These are phyloP conservation scores for Subacronicta megacephala DNA, from an alignment of 2,888 invertebrate genomes.

Conservation along the genomic window DNA sequence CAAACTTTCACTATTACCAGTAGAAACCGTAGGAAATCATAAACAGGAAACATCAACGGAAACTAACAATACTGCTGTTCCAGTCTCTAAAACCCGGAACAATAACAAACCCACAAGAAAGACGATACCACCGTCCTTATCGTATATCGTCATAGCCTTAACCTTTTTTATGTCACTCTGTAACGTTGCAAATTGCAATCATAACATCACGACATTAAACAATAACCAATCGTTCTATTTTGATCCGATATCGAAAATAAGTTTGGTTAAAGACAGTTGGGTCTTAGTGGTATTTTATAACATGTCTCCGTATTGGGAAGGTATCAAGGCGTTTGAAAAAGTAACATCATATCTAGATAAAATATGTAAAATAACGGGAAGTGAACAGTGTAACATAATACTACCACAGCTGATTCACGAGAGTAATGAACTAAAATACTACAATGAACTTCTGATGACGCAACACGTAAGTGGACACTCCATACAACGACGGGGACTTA, in stretches of 20 bases:
- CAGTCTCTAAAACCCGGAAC: neutral
- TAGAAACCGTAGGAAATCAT: too few relatives aligned
- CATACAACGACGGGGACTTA: neutral
- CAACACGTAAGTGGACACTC: neutral
- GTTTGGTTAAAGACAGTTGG: slow-evolving; percentile 13
- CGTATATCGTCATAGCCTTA: neutral
- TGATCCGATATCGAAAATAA: slow-evolving; percentile 3
- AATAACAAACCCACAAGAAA: neutral
- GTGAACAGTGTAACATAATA: neutral
- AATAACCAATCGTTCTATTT: slow-evolving; percentile 10
- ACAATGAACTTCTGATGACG: slow-evolving; percentile 5
- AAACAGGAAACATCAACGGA: too few relatives aligned
- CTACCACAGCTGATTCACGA: neutral
- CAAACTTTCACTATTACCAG: too few relatives aligned
- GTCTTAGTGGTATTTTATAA: neutral
- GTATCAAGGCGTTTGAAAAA: slow-evolving; percentile 4
- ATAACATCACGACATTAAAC: neutral
- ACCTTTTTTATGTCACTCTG: neutral
- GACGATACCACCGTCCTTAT: neutral
- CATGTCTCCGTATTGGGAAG: slow-evolving; percentile 12
- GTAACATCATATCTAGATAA: neutral
- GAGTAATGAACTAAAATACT: neutral
- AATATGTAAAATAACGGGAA: neutral
- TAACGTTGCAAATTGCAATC: neutral
- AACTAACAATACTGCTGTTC: too few relatives aligned